These are phyloP conservation scores for Cephalopterus ornatus DNA, from an alignment of 2,113 vertebrate genomes.

Conservation along the genomic window DNA sequence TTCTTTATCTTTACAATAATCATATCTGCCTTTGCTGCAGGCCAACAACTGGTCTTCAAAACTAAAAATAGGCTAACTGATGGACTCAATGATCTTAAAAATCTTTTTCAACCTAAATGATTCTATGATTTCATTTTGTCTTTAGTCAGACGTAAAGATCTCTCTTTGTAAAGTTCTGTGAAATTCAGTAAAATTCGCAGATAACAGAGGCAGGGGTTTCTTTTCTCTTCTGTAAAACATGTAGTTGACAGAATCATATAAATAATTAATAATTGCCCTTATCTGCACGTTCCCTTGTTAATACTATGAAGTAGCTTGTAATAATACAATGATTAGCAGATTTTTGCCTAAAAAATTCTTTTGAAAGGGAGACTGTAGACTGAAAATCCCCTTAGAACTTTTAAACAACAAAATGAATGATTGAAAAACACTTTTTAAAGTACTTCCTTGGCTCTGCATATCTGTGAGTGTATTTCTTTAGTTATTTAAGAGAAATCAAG, in stretches of 20 bases:
- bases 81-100: not conserved
- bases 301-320: not conserved
- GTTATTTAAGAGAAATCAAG: not conserved
- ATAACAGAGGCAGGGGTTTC: not conserved
- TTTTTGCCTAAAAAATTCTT: not conserved
- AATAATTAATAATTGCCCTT: not conserved
- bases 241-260: not conserved
- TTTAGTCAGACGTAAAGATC: not conserved
- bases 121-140: not conserved
- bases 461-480: not conserved
- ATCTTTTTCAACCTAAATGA: not conserved
- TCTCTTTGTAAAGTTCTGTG: not conserved
- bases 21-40: not conserved
- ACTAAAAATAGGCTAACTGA: not conserved
- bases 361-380: not conserved
- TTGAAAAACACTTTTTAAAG: not conserved
- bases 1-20: not conserved
- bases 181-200: not conserved
- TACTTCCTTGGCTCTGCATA: not conserved
- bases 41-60: not conserved
- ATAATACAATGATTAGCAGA: not conserved
- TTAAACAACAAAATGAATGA: not conserved
- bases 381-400: not conserved
- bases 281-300: not conserved
- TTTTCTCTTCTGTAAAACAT: not conserved